A percentile compares a stretch with the other conserved stretches of the same genome.
These are phyloP conservation scores for Diachasmimorpha longicaudata DNA, from an alignment of 1,140 invertebrate genomes.

Conservation along the genomic window DNA sequence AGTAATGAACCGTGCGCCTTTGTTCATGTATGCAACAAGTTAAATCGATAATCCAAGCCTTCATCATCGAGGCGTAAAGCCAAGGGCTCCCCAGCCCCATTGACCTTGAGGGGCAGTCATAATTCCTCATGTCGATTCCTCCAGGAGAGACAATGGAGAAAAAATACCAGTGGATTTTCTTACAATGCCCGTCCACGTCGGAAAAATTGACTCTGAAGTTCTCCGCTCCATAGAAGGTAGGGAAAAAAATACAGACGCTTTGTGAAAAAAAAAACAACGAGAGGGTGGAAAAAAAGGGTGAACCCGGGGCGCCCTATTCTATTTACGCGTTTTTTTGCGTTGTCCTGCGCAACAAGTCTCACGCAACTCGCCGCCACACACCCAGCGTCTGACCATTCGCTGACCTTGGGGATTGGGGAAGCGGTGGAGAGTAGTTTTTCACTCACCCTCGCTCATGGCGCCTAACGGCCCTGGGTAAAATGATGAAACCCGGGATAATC, in stretches of 20 bases:
- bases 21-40: slow-evolving; percentile 43
- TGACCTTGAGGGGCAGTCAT: background rate
- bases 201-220: too few species aligned
- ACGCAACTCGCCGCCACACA: background rate
- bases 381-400: background rate
- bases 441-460: background rate
- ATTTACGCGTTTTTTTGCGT: background rate
- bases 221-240: too few species aligned
- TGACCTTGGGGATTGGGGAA: background rate
- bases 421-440: background rate
- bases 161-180: background rate
- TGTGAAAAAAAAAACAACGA: background rate
- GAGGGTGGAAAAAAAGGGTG: background rate
- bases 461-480: background rate
- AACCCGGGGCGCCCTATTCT: background rate
- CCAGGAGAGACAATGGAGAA: background rate
- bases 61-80: slow-evolving; percentile 5
- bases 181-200: too few species aligned
- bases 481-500: background rate
- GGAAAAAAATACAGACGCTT: background rate
- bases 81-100: background rate
- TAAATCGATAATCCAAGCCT: slow-evolving; percentile 35
- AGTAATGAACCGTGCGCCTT: slow-evolving; percentile 15
- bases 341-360: background rate
- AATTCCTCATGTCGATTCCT: background rate